Evolutionary conservation across 1,140 invertebrate genomes (phyloP).

Genomic region (Oscheius sp.): DNA sequence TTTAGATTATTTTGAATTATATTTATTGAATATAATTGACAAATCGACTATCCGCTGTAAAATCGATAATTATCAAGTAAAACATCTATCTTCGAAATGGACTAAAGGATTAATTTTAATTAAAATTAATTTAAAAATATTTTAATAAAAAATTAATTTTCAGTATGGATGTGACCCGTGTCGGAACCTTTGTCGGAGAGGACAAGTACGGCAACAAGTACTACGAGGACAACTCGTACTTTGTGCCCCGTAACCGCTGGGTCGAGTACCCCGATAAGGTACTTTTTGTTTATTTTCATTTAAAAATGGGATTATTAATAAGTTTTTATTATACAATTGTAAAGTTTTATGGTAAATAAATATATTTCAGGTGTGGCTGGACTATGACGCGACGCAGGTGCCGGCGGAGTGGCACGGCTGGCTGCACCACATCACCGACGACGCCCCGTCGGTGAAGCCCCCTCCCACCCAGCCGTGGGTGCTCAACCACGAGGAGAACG

Average conservation of each 20-base stretch:
- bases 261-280: slow-evolving; percentile 74
- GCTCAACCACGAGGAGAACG: slow-evolving; percentile 53
- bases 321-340: too few relatives aligned
- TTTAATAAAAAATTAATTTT: slow-evolving; percentile 54
- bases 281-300: not conserved
- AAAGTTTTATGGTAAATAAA: too few relatives aligned
- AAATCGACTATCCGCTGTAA: not conserved
- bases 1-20: slow-evolving; percentile 2
- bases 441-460: slow-evolving; percentile 48
- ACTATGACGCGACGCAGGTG: slow-evolving; percentile 91
- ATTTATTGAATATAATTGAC: slow-evolving; percentile 4
- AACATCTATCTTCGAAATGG: not conserved
- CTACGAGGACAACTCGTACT: slow-evolving; percentile 65
- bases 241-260: slow-evolving; percentile 78
- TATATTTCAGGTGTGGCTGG: slow-evolving; percentile 68
- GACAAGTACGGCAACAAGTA: slow-evolving; percentile 96
- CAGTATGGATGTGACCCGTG: slow-evolving; percentile 82
- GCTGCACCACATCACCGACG: slow-evolving; percentile 58
- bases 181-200: slow-evolving; percentile 80
- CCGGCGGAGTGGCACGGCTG: slow-evolving; percentile 74
- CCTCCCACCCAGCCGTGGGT: slow-evolving; percentile 48
- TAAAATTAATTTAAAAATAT: slow-evolving; percentile 9
- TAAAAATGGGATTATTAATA: too few relatives aligned
- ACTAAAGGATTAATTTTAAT: not conserved
- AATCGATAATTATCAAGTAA: not conserved